Percentiles rank a stretch among this genome's conserved stretches.
phyloP scores from a whole-genome alignment of 2,888 invertebrate genomes.

The Nephrocerus scutellatus region DNA sequence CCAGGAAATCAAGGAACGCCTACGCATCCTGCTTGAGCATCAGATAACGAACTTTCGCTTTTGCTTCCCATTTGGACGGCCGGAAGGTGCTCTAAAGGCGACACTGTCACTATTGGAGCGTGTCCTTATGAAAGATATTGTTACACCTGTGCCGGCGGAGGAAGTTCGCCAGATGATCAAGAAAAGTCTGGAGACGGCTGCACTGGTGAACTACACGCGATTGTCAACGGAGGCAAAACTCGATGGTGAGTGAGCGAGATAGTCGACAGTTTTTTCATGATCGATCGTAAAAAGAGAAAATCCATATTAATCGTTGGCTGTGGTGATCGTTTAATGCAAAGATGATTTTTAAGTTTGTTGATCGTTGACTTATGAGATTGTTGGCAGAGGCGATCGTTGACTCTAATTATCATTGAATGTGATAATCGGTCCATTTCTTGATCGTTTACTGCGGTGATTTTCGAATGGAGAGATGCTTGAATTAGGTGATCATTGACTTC shows the following conservation, averaged over 20 bases:
- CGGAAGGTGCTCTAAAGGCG: slow-evolving; percentile 95
- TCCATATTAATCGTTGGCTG: no score
- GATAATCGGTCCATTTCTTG: no score
- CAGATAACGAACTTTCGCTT: slow-evolving; percentile 99
- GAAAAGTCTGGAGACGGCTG: slow-evolving; percentile 95
- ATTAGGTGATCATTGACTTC: no score
- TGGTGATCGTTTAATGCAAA: no score
- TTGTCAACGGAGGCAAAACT: slow-evolving; percentile 96
- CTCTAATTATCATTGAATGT: no score
- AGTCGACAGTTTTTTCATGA: no score
- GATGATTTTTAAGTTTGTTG: no score
- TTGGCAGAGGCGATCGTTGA: no score
- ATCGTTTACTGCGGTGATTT: no score
- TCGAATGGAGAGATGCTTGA: no score
- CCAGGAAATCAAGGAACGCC: slow-evolving; percentile 91
- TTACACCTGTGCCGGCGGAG: slow-evolving; percentile 90
- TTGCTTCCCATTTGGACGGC: slow-evolving; percentile 97
- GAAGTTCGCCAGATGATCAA: slow-evolving; percentile 95
- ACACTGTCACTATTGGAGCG: slow-evolving; percentile 93
- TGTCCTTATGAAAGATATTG: slow-evolving; percentile 98
- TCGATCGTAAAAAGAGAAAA: no score
- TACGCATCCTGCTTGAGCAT: slow-evolving; percentile 86
- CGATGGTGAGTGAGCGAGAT: slow-evolving; percentile 84
- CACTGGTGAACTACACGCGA: slow-evolving; percentile 92
- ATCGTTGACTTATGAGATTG: no score